A percentile compares a stretch with the other conserved stretches of the same genome.
Conservation (phyloP, 1,140 invertebrate genomes). For the Odontomachus brunneus region DNA sequence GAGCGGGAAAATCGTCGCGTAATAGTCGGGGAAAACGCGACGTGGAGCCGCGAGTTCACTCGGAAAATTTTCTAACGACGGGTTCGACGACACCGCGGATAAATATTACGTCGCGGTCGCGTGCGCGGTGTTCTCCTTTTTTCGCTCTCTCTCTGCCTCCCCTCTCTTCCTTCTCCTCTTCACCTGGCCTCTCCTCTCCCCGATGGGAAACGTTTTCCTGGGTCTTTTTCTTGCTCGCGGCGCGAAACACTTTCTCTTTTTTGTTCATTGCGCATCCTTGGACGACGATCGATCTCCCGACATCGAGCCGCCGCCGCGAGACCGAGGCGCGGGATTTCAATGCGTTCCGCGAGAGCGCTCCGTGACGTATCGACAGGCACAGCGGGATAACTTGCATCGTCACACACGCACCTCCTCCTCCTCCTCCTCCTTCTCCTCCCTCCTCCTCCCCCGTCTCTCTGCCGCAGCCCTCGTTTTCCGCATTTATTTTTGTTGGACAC, state of each 20-base stretch:
- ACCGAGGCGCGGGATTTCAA: conserved; percentile 29
- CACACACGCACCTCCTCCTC: too few species aligned
- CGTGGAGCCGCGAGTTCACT: neutral
- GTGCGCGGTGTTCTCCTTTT: neutral
- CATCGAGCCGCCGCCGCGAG: neutral
- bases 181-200: too few species aligned
- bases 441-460: neutral
- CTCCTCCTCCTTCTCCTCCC: neutral
- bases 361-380: conserved; percentile 53
- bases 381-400: conserved; percentile 39
- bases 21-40: too few species aligned
- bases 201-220: too few species aligned
- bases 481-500: conserved; percentile 49
- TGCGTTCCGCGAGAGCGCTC: conserved; percentile 3
- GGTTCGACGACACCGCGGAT: conserved; percentile 31
- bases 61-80: conserved; percentile 5
- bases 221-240: conserved; percentile 28
- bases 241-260: conserved; percentile 12
- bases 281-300: conserved; percentile 29
- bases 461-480: conserved; percentile 28
- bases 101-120: conserved; percentile 33
- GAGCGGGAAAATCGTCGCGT: neutral
- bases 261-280: conserved; percentile 1
- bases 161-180: neutral
- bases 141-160: conserved; percentile 1